Evolutionary conservation across 1,140 invertebrate species (phyloP).

Genomic region (Drosophila mauritiana): DNA sequence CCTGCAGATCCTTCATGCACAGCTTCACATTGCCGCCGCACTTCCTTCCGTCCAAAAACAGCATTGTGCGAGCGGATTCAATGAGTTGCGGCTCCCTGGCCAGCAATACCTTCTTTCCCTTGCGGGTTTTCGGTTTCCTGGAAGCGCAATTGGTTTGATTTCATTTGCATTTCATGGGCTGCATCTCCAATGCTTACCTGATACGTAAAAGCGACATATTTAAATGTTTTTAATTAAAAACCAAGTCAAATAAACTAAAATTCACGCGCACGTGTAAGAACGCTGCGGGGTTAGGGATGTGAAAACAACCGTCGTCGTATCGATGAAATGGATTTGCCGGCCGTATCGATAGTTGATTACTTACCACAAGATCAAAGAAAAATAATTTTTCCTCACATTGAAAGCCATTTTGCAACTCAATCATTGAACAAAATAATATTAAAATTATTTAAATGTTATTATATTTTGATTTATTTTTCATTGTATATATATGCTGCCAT

Average conservation of each 20-base stretch:
- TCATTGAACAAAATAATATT: not conserved
- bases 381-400: too few species aligned
- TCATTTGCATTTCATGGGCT: not conserved
- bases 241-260: constrained; percentile 4
- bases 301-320: not conserved
- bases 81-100: constrained; percentile 94
- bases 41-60: constrained; percentile 94
- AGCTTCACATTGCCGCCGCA: constrained; percentile 90
- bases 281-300: not conserved
- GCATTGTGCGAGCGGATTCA: constrained; percentile 93
- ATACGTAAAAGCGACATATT: constrained; percentile 79
- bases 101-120: constrained; percentile 93
- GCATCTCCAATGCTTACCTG: constrained; percentile 46
- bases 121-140: constrained; percentile 93
- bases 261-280: constrained; percentile 63
- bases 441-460: not conserved
- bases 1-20: constrained; percentile 94
- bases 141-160: not conserved
- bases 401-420: not conserved
- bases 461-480: too few species aligned
- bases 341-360: not conserved
- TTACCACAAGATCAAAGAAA: not conserved
- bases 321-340: not conserved
- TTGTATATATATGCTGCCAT: not conserved
- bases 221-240: constrained; percentile 16